phyloP scores from a whole-genome alignment of 2,888 invertebrate genomes.

The Notocelia uddmanniana region DNA sequence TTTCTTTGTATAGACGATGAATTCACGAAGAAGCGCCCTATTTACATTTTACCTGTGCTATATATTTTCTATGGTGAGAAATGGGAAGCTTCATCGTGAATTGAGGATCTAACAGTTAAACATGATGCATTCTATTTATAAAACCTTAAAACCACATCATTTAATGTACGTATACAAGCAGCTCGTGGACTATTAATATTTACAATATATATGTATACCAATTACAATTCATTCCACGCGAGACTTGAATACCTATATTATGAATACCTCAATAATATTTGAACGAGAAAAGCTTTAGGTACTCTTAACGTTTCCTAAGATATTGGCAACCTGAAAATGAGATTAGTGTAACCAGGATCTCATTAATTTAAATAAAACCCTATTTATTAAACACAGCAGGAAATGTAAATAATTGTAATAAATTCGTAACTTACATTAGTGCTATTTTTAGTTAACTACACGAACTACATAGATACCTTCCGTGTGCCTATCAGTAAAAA shows the following conservation, averaged over 20 bases:
- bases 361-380: conserved; percentile 73
- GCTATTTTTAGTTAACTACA: conserved; percentile 61
- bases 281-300: conserved; percentile 34
- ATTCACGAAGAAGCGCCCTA: not conserved
- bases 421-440: conserved; percentile 60
- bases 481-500: conserved; percentile 77
- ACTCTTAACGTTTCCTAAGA: conserved; percentile 35
- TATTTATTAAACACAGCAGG: conserved; percentile 68
- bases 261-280: conserved; percentile 16
- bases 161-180: not conserved
- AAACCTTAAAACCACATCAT: not conserved
- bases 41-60: not conserved
- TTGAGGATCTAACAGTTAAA: too few species aligned
- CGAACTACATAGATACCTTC: conserved; percentile 66
- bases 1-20: not conserved
- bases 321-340: conserved; percentile 61
- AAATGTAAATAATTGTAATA: conserved; percentile 72
- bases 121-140: too few species aligned
- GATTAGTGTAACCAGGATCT: conserved; percentile 83
- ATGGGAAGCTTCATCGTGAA: too few species aligned
- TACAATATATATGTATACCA: not conserved
- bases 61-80: too few species aligned
- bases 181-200: not conserved
- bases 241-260: not conserved
- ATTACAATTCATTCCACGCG: not conserved